Conservation (phyloP, 1,140 invertebrate species). For the Macrocentrus cingulum region DNA sequence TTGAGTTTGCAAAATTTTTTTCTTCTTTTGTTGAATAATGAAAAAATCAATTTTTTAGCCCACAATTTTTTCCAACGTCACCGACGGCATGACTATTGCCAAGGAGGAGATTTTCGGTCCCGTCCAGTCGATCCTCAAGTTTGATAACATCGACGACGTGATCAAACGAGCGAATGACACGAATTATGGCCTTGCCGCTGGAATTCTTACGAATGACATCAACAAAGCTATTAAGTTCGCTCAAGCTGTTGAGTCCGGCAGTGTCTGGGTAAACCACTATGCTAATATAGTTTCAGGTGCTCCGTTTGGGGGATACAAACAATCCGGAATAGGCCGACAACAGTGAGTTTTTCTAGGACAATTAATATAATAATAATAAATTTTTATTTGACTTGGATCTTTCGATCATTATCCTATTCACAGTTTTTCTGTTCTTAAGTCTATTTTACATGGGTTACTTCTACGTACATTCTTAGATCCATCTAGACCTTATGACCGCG, state of each 20-base stretch:
- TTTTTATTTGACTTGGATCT: too few species aligned
- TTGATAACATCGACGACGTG: slow-evolving; percentile 83
- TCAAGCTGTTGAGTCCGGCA: slow-evolving; percentile 71
- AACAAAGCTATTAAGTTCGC: slow-evolving; percentile 76
- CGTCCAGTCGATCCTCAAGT: slow-evolving; percentile 71
- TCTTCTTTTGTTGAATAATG: background rate
- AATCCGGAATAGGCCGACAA: slow-evolving; percentile 77
- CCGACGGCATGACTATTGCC: slow-evolving; percentile 79
- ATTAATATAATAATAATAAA: too few species aligned
- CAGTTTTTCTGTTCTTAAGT: too few species aligned
- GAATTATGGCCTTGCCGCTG: slow-evolving; percentile 84
- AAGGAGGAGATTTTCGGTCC: slow-evolving; percentile 81
- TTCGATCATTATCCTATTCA: too few species aligned
- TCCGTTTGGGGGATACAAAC: slow-evolving; percentile 82
- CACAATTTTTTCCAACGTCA: slow-evolving; percentile 79
- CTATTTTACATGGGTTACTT: too few species aligned
- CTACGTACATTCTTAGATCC: too few species aligned
- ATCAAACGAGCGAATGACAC: slow-evolving; percentile 85
- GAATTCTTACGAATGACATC: slow-evolving; percentile 82
- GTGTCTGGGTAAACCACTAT: slow-evolving; percentile 77
- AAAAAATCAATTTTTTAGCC: slow-evolving; percentile 64
- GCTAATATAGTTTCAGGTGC: slow-evolving; percentile 66
- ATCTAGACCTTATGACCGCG: too few species aligned
- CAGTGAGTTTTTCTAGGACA: slow-evolving; percentile 64
- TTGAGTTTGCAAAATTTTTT: background rate